Conservation (phyloP, 2,888 invertebrate genomes). For the Timema podura region DNA sequence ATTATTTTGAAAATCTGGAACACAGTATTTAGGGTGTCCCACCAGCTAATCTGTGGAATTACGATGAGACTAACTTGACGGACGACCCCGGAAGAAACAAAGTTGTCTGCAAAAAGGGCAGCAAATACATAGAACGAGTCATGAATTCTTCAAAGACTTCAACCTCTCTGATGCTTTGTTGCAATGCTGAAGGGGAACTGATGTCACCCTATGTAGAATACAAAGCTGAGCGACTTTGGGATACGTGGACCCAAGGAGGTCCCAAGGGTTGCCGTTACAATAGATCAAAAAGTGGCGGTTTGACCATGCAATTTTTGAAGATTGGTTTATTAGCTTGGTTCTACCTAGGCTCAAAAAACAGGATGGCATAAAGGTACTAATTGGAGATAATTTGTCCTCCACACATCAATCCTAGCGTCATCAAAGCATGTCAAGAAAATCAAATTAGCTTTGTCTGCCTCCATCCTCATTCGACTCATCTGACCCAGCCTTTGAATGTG, state of each 20-base stretch:
- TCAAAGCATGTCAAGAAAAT: too few relatives aligned
- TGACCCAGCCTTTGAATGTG: constrained; percentile 41
- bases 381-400: constrained; percentile 43
- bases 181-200: constrained; percentile 40
- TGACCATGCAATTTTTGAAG: constrained; percentile 39
- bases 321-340: constrained; percentile 37
- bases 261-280: constrained; percentile 42
- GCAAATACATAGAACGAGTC: too few relatives aligned
- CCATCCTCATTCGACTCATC: constrained; percentile 40
- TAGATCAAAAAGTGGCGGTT: constrained; percentile 42
- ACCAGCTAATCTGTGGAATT: too few relatives aligned
- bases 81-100: too few relatives aligned
- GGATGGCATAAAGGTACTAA: constrained; percentile 39
- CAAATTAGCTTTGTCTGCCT: too few relatives aligned
- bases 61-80: too few relatives aligned
- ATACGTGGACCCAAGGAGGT: constrained; percentile 43
- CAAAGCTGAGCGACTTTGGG: constrained; percentile 42
- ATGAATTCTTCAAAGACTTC: constrained; percentile 40
- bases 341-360: constrained; percentile 37
- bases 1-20: too few relatives aligned
- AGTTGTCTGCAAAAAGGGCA: too few relatives aligned
- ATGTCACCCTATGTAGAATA: constrained; percentile 44
- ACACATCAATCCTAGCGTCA: too few relatives aligned
- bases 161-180: constrained; percentile 44
- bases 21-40: too few relatives aligned